These are phyloP conservation scores for Diloba caeruleocephala DNA, from an alignment of 2,888 invertebrate genomes.

Conservation along the genomic window DNA sequence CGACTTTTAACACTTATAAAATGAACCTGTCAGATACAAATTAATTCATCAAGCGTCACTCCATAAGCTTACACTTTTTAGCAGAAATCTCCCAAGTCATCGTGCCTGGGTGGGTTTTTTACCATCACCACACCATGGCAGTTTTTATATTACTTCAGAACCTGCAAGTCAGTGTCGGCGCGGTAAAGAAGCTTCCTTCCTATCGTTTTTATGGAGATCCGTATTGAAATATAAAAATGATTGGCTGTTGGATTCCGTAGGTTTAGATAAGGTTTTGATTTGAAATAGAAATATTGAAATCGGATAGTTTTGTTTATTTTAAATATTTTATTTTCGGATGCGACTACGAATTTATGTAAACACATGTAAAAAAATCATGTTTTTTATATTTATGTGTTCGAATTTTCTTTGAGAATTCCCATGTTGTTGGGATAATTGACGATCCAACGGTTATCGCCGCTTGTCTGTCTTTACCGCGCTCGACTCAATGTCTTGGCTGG, in stretches of 20 bases:
- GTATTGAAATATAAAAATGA: constrained; percentile 9
- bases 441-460: too few species aligned
- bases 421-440: too few species aligned
- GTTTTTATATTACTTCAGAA: constrained; percentile 59
- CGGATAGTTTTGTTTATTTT: too few species aligned
- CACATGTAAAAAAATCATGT: too few species aligned
- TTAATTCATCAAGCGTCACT: constrained; percentile 77
- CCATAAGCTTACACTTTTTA: constrained; percentile 69
- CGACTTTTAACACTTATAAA: constrained; percentile 29
- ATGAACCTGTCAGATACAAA: constrained; percentile 69
- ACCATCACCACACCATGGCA: constrained; percentile 41
- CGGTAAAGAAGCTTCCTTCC: constrained; percentile 72
- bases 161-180: constrained; percentile 77
- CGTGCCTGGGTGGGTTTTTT: constrained; percentile 65
- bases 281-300: too few species aligned
- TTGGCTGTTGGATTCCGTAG: constrained; percentile 4
- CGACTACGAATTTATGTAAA: too few species aligned
- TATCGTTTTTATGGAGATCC: constrained; percentile 36
- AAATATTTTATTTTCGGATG: too few species aligned
- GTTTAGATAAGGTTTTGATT: constrained; percentile 4
- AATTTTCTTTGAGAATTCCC: too few species aligned
- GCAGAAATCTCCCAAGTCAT: constrained; percentile 67
- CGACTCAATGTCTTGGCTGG: too few species aligned
- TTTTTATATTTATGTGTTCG: too few species aligned
- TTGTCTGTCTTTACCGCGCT: too few species aligned